Base-by-base conservation (phyloP, 2,888 invertebrate genomes). In the Acleris holmiana region DNA sequence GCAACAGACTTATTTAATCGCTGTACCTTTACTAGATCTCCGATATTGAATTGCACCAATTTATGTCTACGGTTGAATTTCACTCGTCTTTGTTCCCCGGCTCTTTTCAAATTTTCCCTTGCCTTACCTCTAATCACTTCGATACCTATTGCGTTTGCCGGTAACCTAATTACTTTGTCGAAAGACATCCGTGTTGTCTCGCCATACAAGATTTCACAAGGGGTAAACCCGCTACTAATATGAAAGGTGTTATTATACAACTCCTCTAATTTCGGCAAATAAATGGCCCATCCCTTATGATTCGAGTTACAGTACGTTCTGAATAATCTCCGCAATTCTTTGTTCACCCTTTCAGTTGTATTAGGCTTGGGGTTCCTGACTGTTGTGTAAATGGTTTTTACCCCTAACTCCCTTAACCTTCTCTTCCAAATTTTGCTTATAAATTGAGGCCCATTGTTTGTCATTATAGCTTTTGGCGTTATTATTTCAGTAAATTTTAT, bases 311-410 rank as follows among this genome's bases (percentile, higher is more conserved):
- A 72, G 47, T 72, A 73, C 1, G 69, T 67, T 15, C 72, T 55
- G 41, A 74, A 74, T 0, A 74, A 1, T 19, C 71, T 40, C 0
- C 70, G 69, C 25, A 71, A 48, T 21, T 72, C 73, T 15, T 65
- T 69, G 54, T 73, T 75, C 1, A 72, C 71, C 3, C 72, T 55
- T 41, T 73, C 73, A 0, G 68, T 68, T 0, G 56, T 62, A 51
- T 73, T 75, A 4, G 70, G 73, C 0, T 72, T 21, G 0, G 73
- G 73, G 40, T 73, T 73, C 2, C 71, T 18, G 0, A 75, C 68
- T 0, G 74, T 70, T 0, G 73, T 72, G 35, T 71, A 50, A 0
- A 68, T 46, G 0, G 62, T 4, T 25, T 67, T 68, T 8, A 72
- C 63, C 0, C 54, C 59, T 3, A 54, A 8, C 1, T 57, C 19